Evolutionary conservation across 2,797 vertebrate species (phyloP), one percentile per base, ranked within the genome.

Genomic region (Gallinago stenura): DNA sequence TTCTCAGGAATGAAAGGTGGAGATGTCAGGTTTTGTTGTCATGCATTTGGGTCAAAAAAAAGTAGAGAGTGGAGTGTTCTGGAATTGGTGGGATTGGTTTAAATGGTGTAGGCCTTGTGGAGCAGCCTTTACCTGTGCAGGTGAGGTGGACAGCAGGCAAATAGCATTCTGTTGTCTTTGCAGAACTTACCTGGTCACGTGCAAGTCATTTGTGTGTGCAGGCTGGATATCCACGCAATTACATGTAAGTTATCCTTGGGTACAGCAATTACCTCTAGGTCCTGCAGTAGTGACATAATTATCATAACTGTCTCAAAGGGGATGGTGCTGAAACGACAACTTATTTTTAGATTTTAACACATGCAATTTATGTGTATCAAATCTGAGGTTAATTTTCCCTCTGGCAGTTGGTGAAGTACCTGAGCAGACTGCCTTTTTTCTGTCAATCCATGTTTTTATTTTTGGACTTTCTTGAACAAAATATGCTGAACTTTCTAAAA

Each of bases 401-500:
- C n/a, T 90, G 50, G 58, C 54, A 78, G 41, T 3, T 69, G n/a
- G 37, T 51, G 54, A 81, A 14, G 4, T 61, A 37, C 83, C 93
- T 92, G 68, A 83, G 58, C 46, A 73, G 65, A n/a, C 41, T 41
- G 22, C 75, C 14, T 56, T 71, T 43, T 39, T 87, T 14, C 51
- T 93, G 17, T 77, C 26, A 95, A 68, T 58, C 17, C 35, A 19
- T 57, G 72, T 45, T 92, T 82, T 83, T 60, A 33, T 50, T 95
- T 89, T 82, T 45, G 66, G 53, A 35, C 70, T 95, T 95, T 50
- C 14, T 78, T 58, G 21, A 91, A 72, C 4, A 65, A 84, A 92
- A 96, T 95, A 83, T 82, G 92, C 90, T 91, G 90, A 69, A 41
- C 51, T 84, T 96, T 79, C 15, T 31, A 86, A 95, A 95, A 83